Evolutionary conservation across 2,797 vertebrate genomes (phyloP).

Genomic region (Anguilla obscura): DNA sequence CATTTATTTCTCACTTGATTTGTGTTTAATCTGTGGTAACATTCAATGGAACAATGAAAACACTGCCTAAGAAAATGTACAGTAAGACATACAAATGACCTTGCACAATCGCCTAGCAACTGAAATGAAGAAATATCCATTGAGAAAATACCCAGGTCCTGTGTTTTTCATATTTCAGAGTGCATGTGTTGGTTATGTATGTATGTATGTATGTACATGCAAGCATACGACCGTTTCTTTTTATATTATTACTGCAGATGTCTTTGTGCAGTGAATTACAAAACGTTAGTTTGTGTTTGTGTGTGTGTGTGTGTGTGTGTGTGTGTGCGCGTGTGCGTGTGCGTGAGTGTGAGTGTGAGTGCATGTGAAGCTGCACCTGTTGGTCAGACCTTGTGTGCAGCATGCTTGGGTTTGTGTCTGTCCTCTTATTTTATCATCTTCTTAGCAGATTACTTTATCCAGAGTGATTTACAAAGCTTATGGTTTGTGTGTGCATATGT

Average conservation of each 20-base stretch:
- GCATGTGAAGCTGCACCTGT: no score
- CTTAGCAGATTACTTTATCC: no score
- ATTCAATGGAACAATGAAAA: neutral
- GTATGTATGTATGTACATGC: neutral
- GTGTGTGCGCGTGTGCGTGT: neutral
- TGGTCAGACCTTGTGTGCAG: neutral
- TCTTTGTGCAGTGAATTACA: no score
- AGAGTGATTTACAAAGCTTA: no score
- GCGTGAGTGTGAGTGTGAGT: no score
- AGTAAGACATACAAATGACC: neutral
- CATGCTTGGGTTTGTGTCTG: neutral
- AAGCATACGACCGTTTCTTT: no score
- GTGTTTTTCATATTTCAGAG: neutral
- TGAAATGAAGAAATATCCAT: neutral
- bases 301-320: neutral
- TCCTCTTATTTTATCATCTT: neutral
- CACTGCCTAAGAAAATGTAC: neutral
- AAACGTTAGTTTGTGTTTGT: neutral
- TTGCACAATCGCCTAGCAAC: neutral
- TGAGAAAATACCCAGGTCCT: neutral
- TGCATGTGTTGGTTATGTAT: neutral
- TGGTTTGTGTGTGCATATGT: neutral
- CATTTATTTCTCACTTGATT: neutral
- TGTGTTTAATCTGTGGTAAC: constrained; percentile 47
- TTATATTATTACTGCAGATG: no score